Evolutionary conservation across 2,888 invertebrate species (phyloP).

Genomic region (Anodontia alba): DNA sequence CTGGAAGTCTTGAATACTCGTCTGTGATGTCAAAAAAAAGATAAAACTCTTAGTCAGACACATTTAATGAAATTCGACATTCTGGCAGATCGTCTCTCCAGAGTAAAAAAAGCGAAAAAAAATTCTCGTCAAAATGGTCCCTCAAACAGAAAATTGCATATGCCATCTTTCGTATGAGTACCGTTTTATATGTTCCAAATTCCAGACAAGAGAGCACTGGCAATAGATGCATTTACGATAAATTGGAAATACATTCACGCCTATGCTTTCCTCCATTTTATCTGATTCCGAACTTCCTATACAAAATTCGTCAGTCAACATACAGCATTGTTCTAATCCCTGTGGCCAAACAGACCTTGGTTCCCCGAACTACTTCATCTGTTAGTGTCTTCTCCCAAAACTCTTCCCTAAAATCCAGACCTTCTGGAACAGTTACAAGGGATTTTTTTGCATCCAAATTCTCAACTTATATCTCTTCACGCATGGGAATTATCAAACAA

Average conservation of each 20-base stretch:
- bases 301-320: not conserved
- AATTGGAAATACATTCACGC: not conserved
- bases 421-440: slow-evolving; percentile 1
- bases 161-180: not conserved
- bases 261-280: slow-evolving; percentile 10
- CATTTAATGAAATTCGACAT: not conserved
- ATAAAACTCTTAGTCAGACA: no score
- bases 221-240: not conserved
- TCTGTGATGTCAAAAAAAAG: not conserved
- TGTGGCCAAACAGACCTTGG: slow-evolving; percentile 1
- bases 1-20: not conserved
- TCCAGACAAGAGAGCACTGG: not conserved
- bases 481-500: no score
- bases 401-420: not conserved
- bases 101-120: not conserved
- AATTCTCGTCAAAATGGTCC: not conserved
- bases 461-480: not conserved
- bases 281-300: not conserved
- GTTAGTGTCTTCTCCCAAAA: not conserved
- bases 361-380: not conserved
- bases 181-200: not conserved
- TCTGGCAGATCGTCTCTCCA: not conserved
- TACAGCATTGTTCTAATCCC: not conserved
- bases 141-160: not conserved
- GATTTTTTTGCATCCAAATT: no score